Base-by-base conservation (phyloP, 2,113 vertebrate genomes). In the Rallus limicola region DNA sequence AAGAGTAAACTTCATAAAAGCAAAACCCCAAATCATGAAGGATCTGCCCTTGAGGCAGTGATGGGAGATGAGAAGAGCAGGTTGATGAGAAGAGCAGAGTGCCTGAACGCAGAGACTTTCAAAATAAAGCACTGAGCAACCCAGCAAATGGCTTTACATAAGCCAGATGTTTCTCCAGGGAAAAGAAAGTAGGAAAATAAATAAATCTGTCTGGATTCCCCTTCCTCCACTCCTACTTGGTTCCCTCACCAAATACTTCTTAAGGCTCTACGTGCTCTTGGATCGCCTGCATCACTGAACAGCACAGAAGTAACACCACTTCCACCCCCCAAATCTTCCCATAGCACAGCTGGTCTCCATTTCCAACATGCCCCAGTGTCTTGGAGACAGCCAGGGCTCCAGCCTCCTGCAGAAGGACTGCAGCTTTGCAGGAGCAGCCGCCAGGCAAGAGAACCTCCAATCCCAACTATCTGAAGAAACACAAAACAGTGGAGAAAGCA, bases 141-240 rank as follows among this genome's bases (percentile, higher is more conserved):
- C 9, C 71, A 93, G 64, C 38, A 95, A 96, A 90, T 84, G 60
- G 74, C 58, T 96, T 96, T 97, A 93, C 92, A 79, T 92, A 94
- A 97, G 88, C 76, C 86, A 95, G 88, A 94, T 90, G 60, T 95
- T 96, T 90, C 90, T 94, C 56, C 38, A 72, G 74, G 63, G 92
- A 86, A 86, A 94, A 90, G 69, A 81, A 95, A 94, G 50, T 5
- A 87, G 52, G 70, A 90, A 92, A 86, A 93, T 82, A 91, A 81
- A 84, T 77, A 91, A 86, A 82, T 71, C 77, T 84, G 72, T 86
- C 90, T 79, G 44, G 44, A 91, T 93, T 92, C 55, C 21, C 55
- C 48, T 88, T 85, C 90, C 48, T 62, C 62, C 58, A 53, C 42
- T 68, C 71, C 46, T 31, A 76, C 46, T 65, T 83, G 14, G 44